A percentile compares a stretch with the other conserved stretches of the same genome.
Conservation (phyloP, 2,888 invertebrate species). For the Acronicta psi region DNA sequence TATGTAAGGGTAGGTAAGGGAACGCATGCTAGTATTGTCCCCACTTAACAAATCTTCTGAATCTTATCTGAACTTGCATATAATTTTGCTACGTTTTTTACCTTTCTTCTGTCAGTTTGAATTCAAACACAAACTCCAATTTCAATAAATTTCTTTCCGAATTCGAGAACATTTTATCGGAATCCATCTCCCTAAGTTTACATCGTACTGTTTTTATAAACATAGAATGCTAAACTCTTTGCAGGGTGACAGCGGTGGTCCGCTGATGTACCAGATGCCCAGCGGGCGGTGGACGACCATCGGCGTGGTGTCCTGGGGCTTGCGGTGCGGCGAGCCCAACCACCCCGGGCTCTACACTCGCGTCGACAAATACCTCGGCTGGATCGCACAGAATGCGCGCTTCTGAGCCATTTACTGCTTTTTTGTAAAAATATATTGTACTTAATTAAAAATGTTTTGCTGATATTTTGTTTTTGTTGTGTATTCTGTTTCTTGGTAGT, state of each 20-base stretch:
- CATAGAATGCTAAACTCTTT: slow-evolving; percentile 19
- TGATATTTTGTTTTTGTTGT: background rate
- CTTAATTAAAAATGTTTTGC: background rate
- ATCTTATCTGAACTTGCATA: too few relatives aligned
- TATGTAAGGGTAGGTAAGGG: too few relatives aligned
- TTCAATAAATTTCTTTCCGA: too few relatives aligned
- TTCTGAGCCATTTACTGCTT: slow-evolving; percentile 68
- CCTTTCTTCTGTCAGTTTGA: too few relatives aligned
- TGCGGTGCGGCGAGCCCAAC: slow-evolving; percentile 93
- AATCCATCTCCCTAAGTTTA: too few relatives aligned
- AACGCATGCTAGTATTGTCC: too few relatives aligned
- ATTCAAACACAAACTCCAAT: too few relatives aligned
- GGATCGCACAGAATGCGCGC: slow-evolving; percentile 90
- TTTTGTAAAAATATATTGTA: background rate
- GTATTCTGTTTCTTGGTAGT: background rate
- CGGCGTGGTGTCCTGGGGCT: slow-evolving; percentile 96
- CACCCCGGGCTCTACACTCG: slow-evolving; percentile 95
- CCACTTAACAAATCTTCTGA: too few relatives aligned
- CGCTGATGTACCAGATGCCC: slow-evolving; percentile 92
- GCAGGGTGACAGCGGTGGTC: slow-evolving; percentile 96
- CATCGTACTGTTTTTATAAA: too few relatives aligned
- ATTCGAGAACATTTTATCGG: too few relatives aligned
- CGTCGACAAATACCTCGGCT: slow-evolving; percentile 91
- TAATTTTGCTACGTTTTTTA: too few relatives aligned
- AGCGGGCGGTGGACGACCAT: slow-evolving; percentile 93